Evolutionary conservation across 2,113 vertebrate species (phyloP).

Genomic region (Xenus cinereus): DNA sequence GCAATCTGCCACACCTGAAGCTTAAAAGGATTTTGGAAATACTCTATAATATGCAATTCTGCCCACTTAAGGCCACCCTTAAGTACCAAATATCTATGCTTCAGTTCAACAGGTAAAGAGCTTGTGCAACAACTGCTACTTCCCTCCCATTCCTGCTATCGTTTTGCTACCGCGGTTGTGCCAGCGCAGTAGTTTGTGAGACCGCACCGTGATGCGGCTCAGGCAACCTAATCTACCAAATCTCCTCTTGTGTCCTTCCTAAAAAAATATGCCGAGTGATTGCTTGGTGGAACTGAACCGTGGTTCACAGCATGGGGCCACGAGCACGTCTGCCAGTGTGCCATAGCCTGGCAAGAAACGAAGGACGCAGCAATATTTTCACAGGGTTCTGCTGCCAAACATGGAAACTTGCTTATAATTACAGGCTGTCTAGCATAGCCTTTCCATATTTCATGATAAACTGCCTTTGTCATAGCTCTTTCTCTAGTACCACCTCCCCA

Average conservation of each 20-base stretch:
- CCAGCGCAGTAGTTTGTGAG: not conserved
- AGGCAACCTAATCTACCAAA: not conserved
- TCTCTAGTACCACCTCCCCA: not conserved
- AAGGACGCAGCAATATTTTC: not conserved
- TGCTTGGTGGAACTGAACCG: not conserved
- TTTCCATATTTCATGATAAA: conserved; percentile 3
- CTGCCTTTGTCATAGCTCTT: not conserved
- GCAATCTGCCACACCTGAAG: not conserved
- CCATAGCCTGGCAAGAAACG: not conserved
- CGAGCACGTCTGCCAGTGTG: accelerated
- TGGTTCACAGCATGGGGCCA: not conserved
- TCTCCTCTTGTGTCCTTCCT: not conserved
- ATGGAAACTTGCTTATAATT: conserved; percentile 13
- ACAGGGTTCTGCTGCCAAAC: not conserved
- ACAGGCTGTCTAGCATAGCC: not conserved
- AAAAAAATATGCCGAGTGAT: not conserved
- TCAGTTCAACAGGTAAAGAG: not conserved
- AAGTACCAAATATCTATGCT: not conserved
- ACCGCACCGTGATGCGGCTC: not conserved
- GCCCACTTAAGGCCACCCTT: not conserved
- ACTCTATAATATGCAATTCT: not conserved
- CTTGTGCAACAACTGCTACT: not conserved
- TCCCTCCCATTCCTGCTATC: not conserved
- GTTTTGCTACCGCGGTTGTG: not conserved
- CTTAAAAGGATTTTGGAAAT: not conserved